phyloP scores from a whole-genome alignment of 2,888 invertebrate species.

The Ommatoiulus sabulosus region DNA sequence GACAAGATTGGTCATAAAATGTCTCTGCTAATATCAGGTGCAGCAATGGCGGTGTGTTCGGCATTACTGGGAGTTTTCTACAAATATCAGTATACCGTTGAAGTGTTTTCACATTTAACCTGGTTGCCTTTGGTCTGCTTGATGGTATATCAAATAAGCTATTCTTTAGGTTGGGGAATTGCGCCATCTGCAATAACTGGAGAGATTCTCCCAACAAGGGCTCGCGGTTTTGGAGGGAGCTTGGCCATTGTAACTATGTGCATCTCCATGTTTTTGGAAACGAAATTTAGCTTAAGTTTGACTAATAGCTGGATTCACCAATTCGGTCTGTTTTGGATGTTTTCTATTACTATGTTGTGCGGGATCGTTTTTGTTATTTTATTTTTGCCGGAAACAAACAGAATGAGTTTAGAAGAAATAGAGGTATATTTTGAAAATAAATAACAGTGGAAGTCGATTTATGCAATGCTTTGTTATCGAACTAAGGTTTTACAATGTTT shows the following conservation, averaged over 20 bases:
- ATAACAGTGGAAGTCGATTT: no score
- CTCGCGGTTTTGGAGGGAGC: constrained; percentile 40
- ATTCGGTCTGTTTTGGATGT: constrained; percentile 54
- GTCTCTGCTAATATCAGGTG: constrained; percentile 57
- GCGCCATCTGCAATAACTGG: constrained; percentile 36
- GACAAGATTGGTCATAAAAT: constrained; percentile 58
- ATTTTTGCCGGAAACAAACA: constrained; percentile 54
- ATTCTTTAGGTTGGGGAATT: constrained; percentile 30
- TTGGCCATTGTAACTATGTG: background rate
- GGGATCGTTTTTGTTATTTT: constrained; percentile 17
- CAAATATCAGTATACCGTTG: background rate
- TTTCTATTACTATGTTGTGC: background rate
- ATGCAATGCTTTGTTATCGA: no score
- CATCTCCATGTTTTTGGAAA: background rate
- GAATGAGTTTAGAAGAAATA: constrained; percentile 54
- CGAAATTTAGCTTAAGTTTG: background rate
- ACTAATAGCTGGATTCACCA: background rate
- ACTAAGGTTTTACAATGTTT: background rate
- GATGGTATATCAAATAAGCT: background rate
- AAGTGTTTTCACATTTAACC: background rate
- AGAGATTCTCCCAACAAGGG: constrained; percentile 50
- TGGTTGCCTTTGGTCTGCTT: constrained; percentile 54
- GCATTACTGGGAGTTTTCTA: constrained; percentile 16
- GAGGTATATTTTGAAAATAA: constrained; percentile 52
- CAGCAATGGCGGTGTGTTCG: constrained; percentile 53